Evolutionary conservation across 2,888 invertebrate species (phyloP).

Genomic region (Andrena flavipes): DNA sequence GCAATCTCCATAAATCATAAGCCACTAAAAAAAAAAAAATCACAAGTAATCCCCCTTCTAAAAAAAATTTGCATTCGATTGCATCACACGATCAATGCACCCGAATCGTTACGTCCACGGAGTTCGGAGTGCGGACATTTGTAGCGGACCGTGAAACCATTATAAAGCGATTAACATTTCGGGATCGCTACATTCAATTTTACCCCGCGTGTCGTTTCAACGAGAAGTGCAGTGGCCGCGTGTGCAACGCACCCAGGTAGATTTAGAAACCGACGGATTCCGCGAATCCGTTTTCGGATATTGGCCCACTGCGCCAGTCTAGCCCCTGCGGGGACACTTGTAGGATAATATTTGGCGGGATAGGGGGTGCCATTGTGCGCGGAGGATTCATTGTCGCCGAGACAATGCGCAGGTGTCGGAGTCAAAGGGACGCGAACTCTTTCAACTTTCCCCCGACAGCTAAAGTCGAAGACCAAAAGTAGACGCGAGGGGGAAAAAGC

Average conservation of each 20-base stretch:
- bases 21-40: no score
- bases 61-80: no score
- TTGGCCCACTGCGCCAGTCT: neutral
- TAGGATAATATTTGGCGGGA: slow-evolving; percentile 1
- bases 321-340: neutral
- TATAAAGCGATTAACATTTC: slow-evolving; percentile 27
- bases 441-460: neutral
- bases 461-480: neutral
- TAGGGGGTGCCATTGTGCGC: neutral
- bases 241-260: neutral
- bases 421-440: neutral
- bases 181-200: slow-evolving; percentile 23
- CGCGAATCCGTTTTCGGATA: neutral
- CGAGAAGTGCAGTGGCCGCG: slow-evolving; percentile 45
- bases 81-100: no score
- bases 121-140: neutral
- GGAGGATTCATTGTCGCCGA: neutral
- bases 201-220: slow-evolving; percentile 27
- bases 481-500: no score
- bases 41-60: no score
- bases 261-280: slow-evolving; percentile 1
- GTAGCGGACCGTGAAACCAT: slow-evolving; percentile 11
- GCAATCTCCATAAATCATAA: no score
- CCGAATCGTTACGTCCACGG: neutral
- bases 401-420: neutral